A percentile compares a stretch with the other conserved stretches of the same genome.
Conservation (phyloP, 2,888 invertebrate genomes). For the Nineta flava region DNA sequence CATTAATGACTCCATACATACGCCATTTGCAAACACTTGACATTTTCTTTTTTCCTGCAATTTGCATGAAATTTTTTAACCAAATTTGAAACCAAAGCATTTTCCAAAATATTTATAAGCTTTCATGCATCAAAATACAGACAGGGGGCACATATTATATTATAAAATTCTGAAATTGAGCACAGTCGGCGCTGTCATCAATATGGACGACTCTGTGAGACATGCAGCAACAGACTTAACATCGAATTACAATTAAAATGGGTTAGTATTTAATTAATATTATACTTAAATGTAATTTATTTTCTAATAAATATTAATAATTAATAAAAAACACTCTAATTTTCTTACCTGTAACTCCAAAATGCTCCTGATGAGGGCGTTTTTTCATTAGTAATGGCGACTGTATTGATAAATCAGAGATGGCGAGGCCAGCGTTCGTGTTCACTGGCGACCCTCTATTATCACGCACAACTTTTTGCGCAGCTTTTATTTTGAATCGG, state of each 20-base stretch:
- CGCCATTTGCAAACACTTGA: not conserved
- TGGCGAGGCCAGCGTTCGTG: constrained; percentile 31
- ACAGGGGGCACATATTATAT: constrained; percentile 44
- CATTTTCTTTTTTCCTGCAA: not conserved
- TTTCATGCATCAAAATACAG: constrained; percentile 6
- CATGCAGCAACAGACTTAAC: constrained; percentile 7
- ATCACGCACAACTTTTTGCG: not conserved
- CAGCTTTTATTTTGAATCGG: constrained; percentile 2
- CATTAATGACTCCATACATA: not conserved
- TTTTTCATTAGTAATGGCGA: constrained; percentile 28
- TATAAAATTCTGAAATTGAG: constrained; percentile 49
- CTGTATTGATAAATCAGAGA: constrained; percentile 26
- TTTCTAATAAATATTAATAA: not conserved
- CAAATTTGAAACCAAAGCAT: not conserved
- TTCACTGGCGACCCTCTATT: not conserved
- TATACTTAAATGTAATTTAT: not conserved
- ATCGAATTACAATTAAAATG: not conserved
- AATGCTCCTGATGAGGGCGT: constrained; percentile 41
- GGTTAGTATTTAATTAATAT: not conserved
- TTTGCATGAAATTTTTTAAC: no score
- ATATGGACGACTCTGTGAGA: constrained; percentile 30
- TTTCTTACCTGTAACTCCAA: constrained; percentile 28
- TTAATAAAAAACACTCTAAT: constrained; percentile 12
- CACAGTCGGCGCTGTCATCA: constrained; percentile 54
- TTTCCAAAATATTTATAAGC: not conserved